phyloP scores from a whole-genome alignment of 1,140 invertebrate genomes.

The Zaprionus ornatus region DNA sequence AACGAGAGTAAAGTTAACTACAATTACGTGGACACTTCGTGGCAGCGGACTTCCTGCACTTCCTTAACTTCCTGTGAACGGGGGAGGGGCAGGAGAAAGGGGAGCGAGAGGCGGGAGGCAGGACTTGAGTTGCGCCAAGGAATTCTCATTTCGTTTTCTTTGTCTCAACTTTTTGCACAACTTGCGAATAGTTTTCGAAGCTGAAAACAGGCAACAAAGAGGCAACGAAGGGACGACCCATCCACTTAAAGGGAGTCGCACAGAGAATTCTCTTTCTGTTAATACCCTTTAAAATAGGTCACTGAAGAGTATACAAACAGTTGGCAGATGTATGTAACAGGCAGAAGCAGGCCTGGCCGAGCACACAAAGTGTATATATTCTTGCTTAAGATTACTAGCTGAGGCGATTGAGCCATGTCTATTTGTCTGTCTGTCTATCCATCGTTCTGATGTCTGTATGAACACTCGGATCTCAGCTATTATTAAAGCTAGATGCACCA shows the following conservation, averaged over 20 bases:
- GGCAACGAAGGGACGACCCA: neutral
- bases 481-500: too few relatives aligned
- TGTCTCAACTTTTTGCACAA: constrained; percentile 33
- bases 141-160: constrained; percentile 53
- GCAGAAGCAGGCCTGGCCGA: too few relatives aligned
- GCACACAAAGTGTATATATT: too few relatives aligned
- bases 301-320: too few relatives aligned
- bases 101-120: neutral
- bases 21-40: constrained; percentile 60
- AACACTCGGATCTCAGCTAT: too few relatives aligned
- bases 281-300: neutral
- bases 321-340: too few relatives aligned
- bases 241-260: neutral
- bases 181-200: constrained; percentile 18
- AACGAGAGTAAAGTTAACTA: constrained; percentile 26
- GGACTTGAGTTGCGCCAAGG: constrained; percentile 10
- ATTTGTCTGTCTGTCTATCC: too few relatives aligned
- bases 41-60: constrained; percentile 5
- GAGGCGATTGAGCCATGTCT: too few relatives aligned
- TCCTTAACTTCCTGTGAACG: neutral
- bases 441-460: too few relatives aligned
- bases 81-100: neutral
- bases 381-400: too few relatives aligned
- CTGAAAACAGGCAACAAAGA: neutral
- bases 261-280: too few relatives aligned